These are phyloP conservation scores for Cantharis lateralis DNA, from an alignment of 2,888 invertebrate genomes.

Conservation along the genomic window DNA sequence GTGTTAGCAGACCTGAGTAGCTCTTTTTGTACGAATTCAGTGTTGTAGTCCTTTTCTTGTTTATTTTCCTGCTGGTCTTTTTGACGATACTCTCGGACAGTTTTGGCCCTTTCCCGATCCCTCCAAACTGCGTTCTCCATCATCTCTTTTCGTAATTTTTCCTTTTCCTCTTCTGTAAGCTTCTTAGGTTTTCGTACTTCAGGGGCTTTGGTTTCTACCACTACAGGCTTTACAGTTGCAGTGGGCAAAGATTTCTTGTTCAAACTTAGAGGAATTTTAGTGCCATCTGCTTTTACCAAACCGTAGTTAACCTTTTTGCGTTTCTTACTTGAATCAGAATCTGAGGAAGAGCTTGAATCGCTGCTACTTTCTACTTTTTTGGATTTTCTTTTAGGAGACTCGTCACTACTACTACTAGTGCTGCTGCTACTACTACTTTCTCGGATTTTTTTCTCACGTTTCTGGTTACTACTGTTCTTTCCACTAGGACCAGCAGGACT, in stretches of 20 bases:
- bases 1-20: slow-evolving; percentile 67
- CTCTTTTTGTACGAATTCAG: slow-evolving; percentile 65
- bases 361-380: background rate
- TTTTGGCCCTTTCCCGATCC: slow-evolving; percentile 67
- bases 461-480: background rate
- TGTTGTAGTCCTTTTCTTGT: slow-evolving; percentile 57
- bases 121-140: slow-evolving; percentile 76
- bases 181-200: slow-evolving; percentile 38
- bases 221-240: background rate
- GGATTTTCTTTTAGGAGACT: background rate
- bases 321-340: slow-evolving; percentile 22
- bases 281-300: slow-evolving; percentile 53
- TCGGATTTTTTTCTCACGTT: background rate
- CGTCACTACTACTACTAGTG: background rate
- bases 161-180: slow-evolving; percentile 69
- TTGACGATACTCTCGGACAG: slow-evolving; percentile 67
- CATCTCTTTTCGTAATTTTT: slow-evolving; percentile 78
- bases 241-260: background rate
- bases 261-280: slow-evolving; percentile 41
- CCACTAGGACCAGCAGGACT: background rate
- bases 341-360: slow-evolving; percentile 18
- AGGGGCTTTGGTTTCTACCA: slow-evolving; percentile 9
- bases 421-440: slow-evolving; percentile 6
- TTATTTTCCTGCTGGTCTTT: slow-evolving; percentile 58
- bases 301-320: slow-evolving; percentile 48